Conservation (phyloP, 2,888 invertebrate genomes). For the Cecidostiba fungosa region DNA sequence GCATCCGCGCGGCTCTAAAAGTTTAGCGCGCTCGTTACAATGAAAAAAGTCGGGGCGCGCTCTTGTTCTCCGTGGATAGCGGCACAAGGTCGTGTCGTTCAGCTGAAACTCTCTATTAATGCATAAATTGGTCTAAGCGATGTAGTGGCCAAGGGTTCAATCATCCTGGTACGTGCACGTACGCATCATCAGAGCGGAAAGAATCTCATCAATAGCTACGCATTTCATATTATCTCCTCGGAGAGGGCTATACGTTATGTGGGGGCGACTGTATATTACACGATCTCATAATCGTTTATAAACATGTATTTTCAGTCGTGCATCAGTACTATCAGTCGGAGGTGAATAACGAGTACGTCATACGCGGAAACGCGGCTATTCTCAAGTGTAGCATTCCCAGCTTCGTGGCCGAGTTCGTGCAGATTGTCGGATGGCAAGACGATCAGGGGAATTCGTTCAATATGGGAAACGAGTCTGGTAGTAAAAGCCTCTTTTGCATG, state of each 20-base stretch:
- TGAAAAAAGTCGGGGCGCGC: slow-evolving; percentile 35
- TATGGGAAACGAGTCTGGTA: slow-evolving; percentile 76
- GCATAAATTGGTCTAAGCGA: slow-evolving; percentile 44
- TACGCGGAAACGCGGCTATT: slow-evolving; percentile 92
- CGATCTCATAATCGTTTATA: neutral
- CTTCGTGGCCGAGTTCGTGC: slow-evolving; percentile 94
- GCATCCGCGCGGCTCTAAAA: neutral
- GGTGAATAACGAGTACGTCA: slow-evolving; percentile 94
- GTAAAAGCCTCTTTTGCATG: slow-evolving; percentile 6
- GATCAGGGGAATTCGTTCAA: slow-evolving; percentile 80
- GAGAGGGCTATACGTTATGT: neutral
- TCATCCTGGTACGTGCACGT: neutral
- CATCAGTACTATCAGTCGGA: slow-evolving; percentile 94
- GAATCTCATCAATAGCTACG: slow-evolving; percentile 4
- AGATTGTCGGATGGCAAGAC: slow-evolving; percentile 90
- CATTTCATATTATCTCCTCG: neutral
- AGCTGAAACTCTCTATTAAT: slow-evolving; percentile 53
- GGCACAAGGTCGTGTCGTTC: slow-evolving; percentile 48
- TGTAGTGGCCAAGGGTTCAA: slow-evolving; percentile 1
- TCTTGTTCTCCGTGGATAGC: slow-evolving; percentile 40
- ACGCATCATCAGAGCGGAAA: neutral
- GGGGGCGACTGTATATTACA: neutral
- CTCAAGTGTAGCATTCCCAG: slow-evolving; percentile 94
- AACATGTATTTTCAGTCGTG: slow-evolving; percentile 85
- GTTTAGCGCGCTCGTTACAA: slow-evolving; percentile 8